Percentiles rank a stretch among this genome's conserved stretches.
Conservation (phyloP, 2,888 invertebrate genomes). For the Eumacrocentrus americanus region DNA sequence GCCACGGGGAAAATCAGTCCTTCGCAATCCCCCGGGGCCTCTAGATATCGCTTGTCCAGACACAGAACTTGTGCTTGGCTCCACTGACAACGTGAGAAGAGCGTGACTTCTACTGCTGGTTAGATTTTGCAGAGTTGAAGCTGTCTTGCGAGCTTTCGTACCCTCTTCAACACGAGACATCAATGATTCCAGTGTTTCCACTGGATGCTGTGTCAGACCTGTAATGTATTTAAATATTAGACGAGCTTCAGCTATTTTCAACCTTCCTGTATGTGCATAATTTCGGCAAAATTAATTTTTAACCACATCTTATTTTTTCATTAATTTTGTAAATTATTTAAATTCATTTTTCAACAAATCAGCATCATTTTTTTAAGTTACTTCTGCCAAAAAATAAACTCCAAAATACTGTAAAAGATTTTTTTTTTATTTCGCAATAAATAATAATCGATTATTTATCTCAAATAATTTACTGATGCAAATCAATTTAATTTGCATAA, state of each 20-base stretch:
- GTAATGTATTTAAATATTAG: neutral
- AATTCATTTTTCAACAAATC: too few species aligned
- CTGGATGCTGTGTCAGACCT: slow-evolving; percentile 72
- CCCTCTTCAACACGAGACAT: slow-evolving; percentile 69
- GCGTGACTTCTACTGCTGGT: slow-evolving; percentile 78
- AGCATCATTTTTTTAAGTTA: too few species aligned
- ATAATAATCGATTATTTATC: too few species aligned
- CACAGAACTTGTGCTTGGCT: slow-evolving; percentile 67
- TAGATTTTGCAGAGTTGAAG: slow-evolving; percentile 74
- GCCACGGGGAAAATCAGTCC: slow-evolving; percentile 66
- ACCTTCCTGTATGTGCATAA: too few species aligned
- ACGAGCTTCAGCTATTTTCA: too few species aligned
- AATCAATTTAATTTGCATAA: neutral
- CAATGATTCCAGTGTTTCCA: slow-evolving; percentile 66
- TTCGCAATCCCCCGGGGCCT: slow-evolving; percentile 41
- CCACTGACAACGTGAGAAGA: slow-evolving; percentile 70
- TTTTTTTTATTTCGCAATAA: too few species aligned
- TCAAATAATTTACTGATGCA: too few species aligned
- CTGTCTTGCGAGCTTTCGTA: slow-evolving; percentile 70
- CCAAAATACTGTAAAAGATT: too few species aligned
- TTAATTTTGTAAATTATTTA: too few species aligned
- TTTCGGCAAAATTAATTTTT: too few species aligned
- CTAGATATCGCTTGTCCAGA: slow-evolving; percentile 59
- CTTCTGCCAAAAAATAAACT: too few species aligned
- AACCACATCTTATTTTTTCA: too few species aligned